Evolutionary conservation across 53 echinoderm and acorn worm species (phyloP), one percentile per base, ranked within the genome.

Genomic region (Hippasteria phrygiana): DNA sequence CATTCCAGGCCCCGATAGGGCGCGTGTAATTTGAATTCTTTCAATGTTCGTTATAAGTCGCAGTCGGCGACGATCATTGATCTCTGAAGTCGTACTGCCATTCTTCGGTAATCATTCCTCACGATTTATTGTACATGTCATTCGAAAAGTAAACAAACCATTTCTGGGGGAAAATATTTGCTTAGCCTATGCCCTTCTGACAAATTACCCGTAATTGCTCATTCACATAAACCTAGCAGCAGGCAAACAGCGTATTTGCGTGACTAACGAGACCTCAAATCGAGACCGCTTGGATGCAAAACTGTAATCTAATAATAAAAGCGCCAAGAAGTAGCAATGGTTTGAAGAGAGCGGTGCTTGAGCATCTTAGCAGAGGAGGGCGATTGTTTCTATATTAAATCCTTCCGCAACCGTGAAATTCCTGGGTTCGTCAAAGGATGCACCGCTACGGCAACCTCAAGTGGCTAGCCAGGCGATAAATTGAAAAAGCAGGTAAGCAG

Each of bases 331-430:
- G 69, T 67, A 67, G 69, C 69, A 4, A 35, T 2, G 36, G 11
- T 24, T 9, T 59, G 59, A 59, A 59, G 59, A 17, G 59, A 0
- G 26, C 24, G 36, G 34, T 67, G 69, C 69, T 67, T 36, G 69
- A 67, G 69, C 33, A 3, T 26, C 26, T 10, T 13, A 4, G 33
- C 2, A 22, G 69, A 36, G 34, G 69, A 31, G 69, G 32, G 34
- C 69, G 69, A 67, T 67, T 67, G 36, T 67, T 67, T 67, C 13
- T 26, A 26, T 59, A 59, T 67, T 35, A 67, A 33, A 67, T 67
- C 26, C 69, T 67, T 67, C 69, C 34, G 69, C 34, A 35, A 35
- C 37, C 4, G 33, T 67, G 69, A 33, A 67, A 67, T 32, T 67
- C 26, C 33, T 33, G 36, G 69, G 33, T 67, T 33, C 69, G 11